These are phyloP conservation scores for Campoletis raptor DNA, from an alignment of 2,888 invertebrate species.

Conservation along the genomic window DNA sequence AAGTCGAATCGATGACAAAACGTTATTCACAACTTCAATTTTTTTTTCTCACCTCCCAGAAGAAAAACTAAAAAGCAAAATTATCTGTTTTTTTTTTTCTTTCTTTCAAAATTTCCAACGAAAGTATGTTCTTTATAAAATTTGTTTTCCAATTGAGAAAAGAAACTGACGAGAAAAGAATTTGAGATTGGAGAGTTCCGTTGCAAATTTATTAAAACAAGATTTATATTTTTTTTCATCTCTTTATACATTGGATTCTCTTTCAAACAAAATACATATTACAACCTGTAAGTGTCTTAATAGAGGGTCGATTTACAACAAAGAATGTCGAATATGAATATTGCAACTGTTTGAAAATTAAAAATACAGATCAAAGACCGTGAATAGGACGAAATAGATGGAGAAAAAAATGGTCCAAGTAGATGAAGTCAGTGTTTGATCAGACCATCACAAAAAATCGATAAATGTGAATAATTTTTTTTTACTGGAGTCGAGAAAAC, in stretches of 20 bases:
- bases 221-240: background rate
- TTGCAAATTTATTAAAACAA: too few relatives aligned
- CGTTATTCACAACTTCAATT: background rate
- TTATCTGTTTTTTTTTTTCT: background rate
- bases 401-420: slow-evolving; percentile 13
- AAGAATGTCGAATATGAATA: background rate
- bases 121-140: too few relatives aligned
- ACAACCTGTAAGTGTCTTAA: background rate
- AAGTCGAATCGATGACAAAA: background rate
- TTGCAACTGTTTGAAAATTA: background rate
- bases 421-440: slow-evolving; percentile 7
- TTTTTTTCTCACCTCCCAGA: background rate
- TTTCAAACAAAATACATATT: too few relatives aligned
- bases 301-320: background rate
- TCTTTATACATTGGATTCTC: background rate
- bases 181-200: too few relatives aligned
- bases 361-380: background rate
- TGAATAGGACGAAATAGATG: background rate
- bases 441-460: slow-evolving; percentile 1
- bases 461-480: background rate
- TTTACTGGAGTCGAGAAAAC: background rate
- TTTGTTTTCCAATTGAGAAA: too few relatives aligned
- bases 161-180: too few relatives aligned
- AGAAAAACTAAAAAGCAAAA: background rate
- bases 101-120: background rate